These are phyloP conservation scores for Drosophila formosana DNA, from an alignment of 2,888 invertebrate genomes.

Conservation along the genomic window DNA sequence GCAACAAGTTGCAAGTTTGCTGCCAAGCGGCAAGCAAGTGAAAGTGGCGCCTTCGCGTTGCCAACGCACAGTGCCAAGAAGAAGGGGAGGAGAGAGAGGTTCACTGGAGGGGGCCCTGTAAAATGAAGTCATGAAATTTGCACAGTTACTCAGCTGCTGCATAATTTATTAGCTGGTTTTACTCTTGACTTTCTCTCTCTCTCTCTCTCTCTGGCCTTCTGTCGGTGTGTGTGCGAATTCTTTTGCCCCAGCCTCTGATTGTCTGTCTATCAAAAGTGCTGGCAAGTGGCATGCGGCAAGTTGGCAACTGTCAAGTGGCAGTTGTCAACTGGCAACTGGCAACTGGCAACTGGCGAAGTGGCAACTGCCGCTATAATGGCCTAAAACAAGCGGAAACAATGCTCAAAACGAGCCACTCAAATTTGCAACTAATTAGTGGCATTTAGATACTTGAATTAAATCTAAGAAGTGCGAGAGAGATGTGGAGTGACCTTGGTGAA, in stretches of 20 bases:
- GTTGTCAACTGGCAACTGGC: constrained; percentile 16
- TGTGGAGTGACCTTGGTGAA: neutral
- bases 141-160: constrained; percentile 64
- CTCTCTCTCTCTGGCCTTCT: neutral
- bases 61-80: neutral
- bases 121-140: constrained; percentile 74
- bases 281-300: constrained; percentile 23
- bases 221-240: constrained; percentile 49
- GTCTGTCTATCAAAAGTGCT: constrained; percentile 37
- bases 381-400: constrained; percentile 14
- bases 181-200: constrained; percentile 28
- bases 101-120: constrained; percentile 7
- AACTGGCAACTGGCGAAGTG: constrained; percentile 6
- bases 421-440: constrained; percentile 5
- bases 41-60: constrained; percentile 61
- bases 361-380: constrained; percentile 12
- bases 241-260: constrained; percentile 25
- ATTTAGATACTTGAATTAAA: constrained; percentile 2
- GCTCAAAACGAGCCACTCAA: constrained; percentile 11
- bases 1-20: constrained; percentile 76
- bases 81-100: neutral
- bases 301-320: constrained; percentile 12
- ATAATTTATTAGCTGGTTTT: constrained; percentile 73
- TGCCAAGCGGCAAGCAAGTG: constrained; percentile 72
- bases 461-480: neutral